Base-by-base conservation (phyloP, 1,140 invertebrate species). In the Ephestia elutella region DNA sequence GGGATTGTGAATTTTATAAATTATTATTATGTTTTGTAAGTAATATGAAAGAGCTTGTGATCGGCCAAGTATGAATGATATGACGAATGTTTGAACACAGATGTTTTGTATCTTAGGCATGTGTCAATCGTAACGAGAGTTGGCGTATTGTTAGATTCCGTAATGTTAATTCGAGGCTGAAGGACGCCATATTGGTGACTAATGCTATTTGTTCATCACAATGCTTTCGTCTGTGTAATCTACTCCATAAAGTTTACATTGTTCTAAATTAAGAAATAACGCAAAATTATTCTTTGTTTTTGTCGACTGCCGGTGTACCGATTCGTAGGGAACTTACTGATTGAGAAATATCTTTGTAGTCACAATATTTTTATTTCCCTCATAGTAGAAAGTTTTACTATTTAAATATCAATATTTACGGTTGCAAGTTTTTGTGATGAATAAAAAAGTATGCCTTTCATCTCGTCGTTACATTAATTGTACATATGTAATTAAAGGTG, bases 1-100 rank as follows among this genome's bases (percentile, higher is more conserved):
- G 86, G 83, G 83, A 86, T 81, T 88, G 71, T 88, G 86, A 84
- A 82, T 85, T 86, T 82, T 85, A 84, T 85, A 84, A 83, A 85
- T 83, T 85, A 84, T 82, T 79, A 73, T 79, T 82, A 75, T 71
- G 73, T 86, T 87, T 82, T 82, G 82, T 88, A 86, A 74, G 75
- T 73, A 58, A 70, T 71, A 72, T 78, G 78, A 65, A 80, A 82
- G 78, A 62, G 50, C 59, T 65, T 68, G 44, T 75, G 83, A 69
- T 64, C 60, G 80, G 62, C 62, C 70, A 78, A 38, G 75, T 56
- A 75, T 77, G 71, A 21, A 56, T 58, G 70, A 59, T 62, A 55
- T 49, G 71, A 73, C 59, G 75, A 67, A 71, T 73, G 71, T 63
- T 67, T 69, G 76, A 72, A 75, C 73, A 75, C 78, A 77, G 71